Evolutionary conservation across 2,888 invertebrate species (phyloP), one percentile per base, ranked within the genome.

Genomic region (Lithophane leautieri): DNA sequence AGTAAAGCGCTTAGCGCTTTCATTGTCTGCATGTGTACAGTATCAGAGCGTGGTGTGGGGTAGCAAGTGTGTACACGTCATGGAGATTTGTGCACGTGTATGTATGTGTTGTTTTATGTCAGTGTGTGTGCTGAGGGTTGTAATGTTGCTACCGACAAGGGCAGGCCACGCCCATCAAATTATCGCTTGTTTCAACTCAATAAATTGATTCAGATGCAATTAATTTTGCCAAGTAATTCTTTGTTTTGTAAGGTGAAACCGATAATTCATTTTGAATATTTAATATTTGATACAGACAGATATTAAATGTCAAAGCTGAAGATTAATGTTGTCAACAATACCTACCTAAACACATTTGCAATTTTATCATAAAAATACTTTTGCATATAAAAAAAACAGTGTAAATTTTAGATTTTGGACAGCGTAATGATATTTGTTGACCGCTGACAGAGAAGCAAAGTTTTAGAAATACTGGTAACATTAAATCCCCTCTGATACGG

Each of bases 1-100:
- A 94, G 90, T 95, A 95, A 96, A 95, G 94, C 94, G 95, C 95
- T 96, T 95, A 95, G 86, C 89, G 90, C 89, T 90, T 86, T 91
- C 91, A 94, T 95, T 95, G 94, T 95, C 92, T 93, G 92, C 92
- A 91, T 91, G 88, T 88, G 85, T 90, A 81, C 86, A 80, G 87
- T 89, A 89, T 86, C 82, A 54, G 67, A 69, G 60, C 80, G 83
- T 81, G 85, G 90, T 89, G 87, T 91, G 89, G 94, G 93, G 93
- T 91, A 89, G 91, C 90, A 89, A 90, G 91, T 92, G 90, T 84
- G 85, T 88, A 89, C 91, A 89, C 58, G 44, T 66, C 85, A 89
- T 78, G 76, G 74, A 79, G 80, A 87, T 80, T 78, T 82, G 82
- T 84, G 84, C 80, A 82, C 77, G 81, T 83, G 88, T 89, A 84